Evolutionary conservation across 1,140 invertebrate species (phyloP), one percentile per base, ranked within the genome.

Genomic region (Adelges cooleyi): DNA sequence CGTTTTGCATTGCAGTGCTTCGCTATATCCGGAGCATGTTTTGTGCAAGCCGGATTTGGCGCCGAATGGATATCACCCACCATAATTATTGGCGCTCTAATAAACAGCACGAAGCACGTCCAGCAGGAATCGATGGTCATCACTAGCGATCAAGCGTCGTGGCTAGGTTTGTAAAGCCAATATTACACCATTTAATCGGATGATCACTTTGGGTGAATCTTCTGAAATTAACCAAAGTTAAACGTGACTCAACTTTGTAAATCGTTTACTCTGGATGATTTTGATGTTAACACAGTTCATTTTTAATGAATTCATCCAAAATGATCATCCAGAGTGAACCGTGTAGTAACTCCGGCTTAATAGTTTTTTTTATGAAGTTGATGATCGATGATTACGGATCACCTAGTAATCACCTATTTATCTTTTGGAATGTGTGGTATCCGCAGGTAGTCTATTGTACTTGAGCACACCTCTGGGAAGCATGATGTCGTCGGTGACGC

Each of bases 101-200:
- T 44, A 9, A 69, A 67, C 15, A 27, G 62, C 10, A 4, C 27
- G 13, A 50, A 15, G 0, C 15, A 11, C 29, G 29, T 6, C n/a
- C 18, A 20, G 10, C 8, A 33, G 5, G 48, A 48, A 6, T 8
- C 15, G 3, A 36, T 71, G 11, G 38, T 42, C 0, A 29, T 72
- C 10, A 70, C 51, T 9, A 50, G 66, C 3, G 54, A 65, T 15
- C 68, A 73, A 65, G 70, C 68, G 8, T 72, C 72, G 2, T 72
- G 71, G 70, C 72, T 73, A 22, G 71, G 72, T 73, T 54, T 71
- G 68, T 65, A 18, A 51, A 29, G 3, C 36, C 18, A 27, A 54
- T 22, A 54, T 33, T 8, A 8, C n/a, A 44, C 4, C 6, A 44
- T 44, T 8, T 17, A 5, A 44, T n/a, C 15, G 10, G n/a, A 44